Percentiles rank a stretch among this genome's conserved stretches.
These are phyloP conservation scores for Otis tarda DNA, from an alignment of 2,113 vertebrate genomes.

Conservation along the genomic window DNA sequence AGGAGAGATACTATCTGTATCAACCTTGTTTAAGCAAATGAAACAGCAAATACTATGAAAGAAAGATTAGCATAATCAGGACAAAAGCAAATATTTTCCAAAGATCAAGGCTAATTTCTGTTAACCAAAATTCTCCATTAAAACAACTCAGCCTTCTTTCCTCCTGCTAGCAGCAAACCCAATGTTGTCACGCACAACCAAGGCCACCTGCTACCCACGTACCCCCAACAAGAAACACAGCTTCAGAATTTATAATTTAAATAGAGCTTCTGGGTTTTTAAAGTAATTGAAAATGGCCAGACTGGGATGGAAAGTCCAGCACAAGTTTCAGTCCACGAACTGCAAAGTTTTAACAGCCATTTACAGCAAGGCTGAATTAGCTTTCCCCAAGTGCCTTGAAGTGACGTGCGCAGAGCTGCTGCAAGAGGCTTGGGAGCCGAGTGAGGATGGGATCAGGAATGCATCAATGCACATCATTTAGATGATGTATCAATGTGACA, in stretches of 20 bases:
- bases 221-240: neutral
- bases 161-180: neutral
- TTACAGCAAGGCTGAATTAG: neutral
- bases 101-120: neutral
- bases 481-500: neutral
- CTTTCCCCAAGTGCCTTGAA: neutral
- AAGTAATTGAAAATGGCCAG: neutral
- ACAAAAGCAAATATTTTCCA: neutral
- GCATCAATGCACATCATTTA: neutral
- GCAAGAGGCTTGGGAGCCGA: neutral
- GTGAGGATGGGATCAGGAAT: neutral
- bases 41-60: neutral
- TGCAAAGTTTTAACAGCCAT: neutral
- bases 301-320: neutral
- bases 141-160: neutral
- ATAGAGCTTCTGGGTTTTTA: neutral
- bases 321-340: neutral
- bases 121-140: neutral
- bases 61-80: neutral
- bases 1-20: neutral
- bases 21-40: neutral
- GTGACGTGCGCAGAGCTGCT: accelerated
- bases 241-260: neutral
- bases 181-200: accelerated
- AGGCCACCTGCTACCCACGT: accelerated